These are phyloP conservation scores for Mobula hypostoma DNA, from an alignment of 2,113 vertebrate species.

Conservation along the genomic window DNA sequence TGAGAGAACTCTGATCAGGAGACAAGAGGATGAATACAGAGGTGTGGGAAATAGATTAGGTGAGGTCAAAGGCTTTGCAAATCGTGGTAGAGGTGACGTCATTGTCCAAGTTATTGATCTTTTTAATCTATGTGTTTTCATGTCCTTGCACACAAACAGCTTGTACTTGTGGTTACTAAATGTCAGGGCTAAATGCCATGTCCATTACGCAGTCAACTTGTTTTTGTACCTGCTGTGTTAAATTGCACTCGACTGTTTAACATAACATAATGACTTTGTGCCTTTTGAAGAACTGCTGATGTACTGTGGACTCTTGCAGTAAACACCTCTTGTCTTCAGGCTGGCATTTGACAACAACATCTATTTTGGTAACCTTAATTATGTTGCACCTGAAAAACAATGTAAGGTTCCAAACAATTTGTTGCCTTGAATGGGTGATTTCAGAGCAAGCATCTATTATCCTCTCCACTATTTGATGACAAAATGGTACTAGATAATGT, in stretches of 20 bases:
- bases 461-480: neutral
- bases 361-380: neutral
- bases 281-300: neutral
- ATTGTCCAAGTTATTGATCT: no score
- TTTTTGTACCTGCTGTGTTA: neutral
- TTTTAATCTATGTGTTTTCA: no score
- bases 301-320: neutral
- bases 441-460: neutral
- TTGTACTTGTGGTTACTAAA: neutral
- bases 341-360: constrained; percentile 1
- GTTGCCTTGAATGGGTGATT: neutral
- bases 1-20: no score
- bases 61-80: no score
- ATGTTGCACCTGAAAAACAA: neutral
- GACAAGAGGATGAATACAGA: no score
- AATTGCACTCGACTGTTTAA: neutral
- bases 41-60: no score
- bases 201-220: neutral
- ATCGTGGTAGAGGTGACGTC: no score
- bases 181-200: neutral
- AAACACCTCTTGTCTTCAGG: neutral
- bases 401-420: neutral
- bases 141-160: no score
- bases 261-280: neutral
- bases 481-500: neutral